phyloP scores from a whole-genome alignment of 1,140 invertebrate species.

The Diorhabda carinulata region DNA sequence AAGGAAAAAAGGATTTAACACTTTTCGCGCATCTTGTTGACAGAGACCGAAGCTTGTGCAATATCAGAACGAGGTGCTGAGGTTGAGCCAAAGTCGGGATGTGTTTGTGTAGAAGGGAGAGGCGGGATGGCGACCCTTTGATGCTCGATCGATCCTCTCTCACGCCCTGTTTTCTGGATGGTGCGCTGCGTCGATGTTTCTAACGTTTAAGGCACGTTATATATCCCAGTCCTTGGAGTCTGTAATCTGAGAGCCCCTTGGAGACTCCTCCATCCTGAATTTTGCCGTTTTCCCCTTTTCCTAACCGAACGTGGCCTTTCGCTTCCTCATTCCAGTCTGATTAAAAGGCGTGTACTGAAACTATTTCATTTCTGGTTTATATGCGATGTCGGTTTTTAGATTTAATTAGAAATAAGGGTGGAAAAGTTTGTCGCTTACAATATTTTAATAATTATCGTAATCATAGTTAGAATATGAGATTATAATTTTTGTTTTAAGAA shows the following conservation, averaged over 20 bases:
- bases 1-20: neutral
- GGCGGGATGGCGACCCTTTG: slow-evolving; percentile 32
- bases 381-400: neutral
- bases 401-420: neutral
- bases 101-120: slow-evolving; percentile 24
- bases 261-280: slow-evolving; percentile 25
- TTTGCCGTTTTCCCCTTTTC: slow-evolving; percentile 15
- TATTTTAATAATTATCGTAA: neutral
- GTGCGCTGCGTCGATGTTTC: slow-evolving; percentile 31
- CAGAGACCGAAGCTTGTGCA: slow-evolving; percentile 31
- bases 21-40: slow-evolving; percentile 39
- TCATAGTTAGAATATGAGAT: too few species aligned
- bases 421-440: neutral
- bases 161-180: slow-evolving; percentile 46
- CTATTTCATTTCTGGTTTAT: slow-evolving; percentile 18
- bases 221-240: slow-evolving; percentile 29
- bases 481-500: too few species aligned
- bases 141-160: slow-evolving; percentile 45
- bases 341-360: slow-evolving; percentile 19
- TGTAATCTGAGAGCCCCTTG: slow-evolving; percentile 32
- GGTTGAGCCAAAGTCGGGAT: slow-evolving; percentile 32
- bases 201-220: slow-evolving; percentile 8
- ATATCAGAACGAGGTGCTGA: slow-evolving; percentile 14
- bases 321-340: slow-evolving; percentile 19
- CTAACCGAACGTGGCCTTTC: slow-evolving; percentile 17